These are phyloP conservation scores for Crossocerus cetratus DNA, from an alignment of 2,888 invertebrate genomes.

Conservation along the genomic window DNA sequence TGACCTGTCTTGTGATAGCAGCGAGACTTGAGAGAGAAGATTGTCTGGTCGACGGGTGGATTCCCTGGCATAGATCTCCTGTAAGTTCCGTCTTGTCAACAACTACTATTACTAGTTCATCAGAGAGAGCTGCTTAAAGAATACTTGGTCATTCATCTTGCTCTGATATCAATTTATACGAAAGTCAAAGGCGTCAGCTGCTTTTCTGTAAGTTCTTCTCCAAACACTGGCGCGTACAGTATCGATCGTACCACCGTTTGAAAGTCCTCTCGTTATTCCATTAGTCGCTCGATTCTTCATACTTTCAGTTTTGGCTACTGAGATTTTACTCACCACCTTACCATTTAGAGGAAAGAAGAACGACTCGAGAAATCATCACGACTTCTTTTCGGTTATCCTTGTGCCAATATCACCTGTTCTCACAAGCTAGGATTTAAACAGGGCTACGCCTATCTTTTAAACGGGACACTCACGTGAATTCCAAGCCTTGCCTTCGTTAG, in stretches of 20 bases:
- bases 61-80: conserved; percentile 59
- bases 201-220: conserved; percentile 22
- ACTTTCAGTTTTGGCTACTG: background rate
- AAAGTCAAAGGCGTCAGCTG: too few relatives aligned
- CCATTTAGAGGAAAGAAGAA: too few relatives aligned
- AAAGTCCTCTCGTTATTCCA: conserved; percentile 61
- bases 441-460: conserved; percentile 74
- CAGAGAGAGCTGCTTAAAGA: too few relatives aligned
- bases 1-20: conserved; percentile 76
- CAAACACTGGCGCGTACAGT: conserved; percentile 47
- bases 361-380: too few relatives aligned
- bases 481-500: too few relatives aligned
- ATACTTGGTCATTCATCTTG: too few relatives aligned
- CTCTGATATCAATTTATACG: too few relatives aligned
- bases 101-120: conserved; percentile 9
- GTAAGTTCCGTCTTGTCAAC: conserved; percentile 45
- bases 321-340: too few relatives aligned
- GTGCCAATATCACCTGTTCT: conserved; percentile 9
- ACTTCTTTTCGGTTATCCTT: too few relatives aligned
- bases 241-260: conserved; percentile 64
- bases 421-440: conserved; percentile 49
- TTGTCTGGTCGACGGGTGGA: conserved; percentile 62
- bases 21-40: conserved; percentile 58
- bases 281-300: conserved; percentile 22
- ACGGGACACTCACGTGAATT: conserved; percentile 72